Evolutionary conservation across 1,140 invertebrate species (phyloP), one percentile per base, ranked within the genome.

Genomic region (Harlomillsia oculata): DNA sequence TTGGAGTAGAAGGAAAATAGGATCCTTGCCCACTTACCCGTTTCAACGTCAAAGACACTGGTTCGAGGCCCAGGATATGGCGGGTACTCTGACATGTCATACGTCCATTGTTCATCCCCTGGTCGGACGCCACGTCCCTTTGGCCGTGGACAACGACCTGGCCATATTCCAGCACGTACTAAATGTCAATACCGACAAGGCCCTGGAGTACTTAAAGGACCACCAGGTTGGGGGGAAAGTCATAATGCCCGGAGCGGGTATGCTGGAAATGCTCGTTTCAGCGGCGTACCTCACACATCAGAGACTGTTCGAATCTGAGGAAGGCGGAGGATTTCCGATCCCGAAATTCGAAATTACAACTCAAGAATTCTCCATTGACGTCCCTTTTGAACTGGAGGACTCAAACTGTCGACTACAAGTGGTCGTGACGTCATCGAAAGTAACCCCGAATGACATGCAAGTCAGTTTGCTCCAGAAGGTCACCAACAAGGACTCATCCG

Each of bases 201-300:
- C n/a, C n/a, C 44, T 61, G n/a, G 34, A 23, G 0, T 61, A 55
- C 11, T 36, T 61, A 8, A 51, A 53, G 20, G 59, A 61, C 23
- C 59, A 61, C 41, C 26, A 40, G 18, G 51, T 61, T 2, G 59
- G 34, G 0, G 48, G 45, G 1, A 28, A 53, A 32, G 29, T 52
- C 9, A 44, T 61, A 5, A 28, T 61, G 11, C 59, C 59, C 1
- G 59, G 34, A 14, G 59, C 59, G 2, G 48, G 34, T 11, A 53
- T 43, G 14, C 45, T 61, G 25, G 59, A 61, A 53, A 28, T 50
- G 29, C 32, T 45, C 26, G 20, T 56, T n/a, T 25, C 37, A 13
- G 41, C 48, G 2, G 48, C 48, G n/a, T n/a, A n/a, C n/a, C n/a
- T n/a, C n/a, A n/a, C n/a, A n/a, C n/a, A n/a, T n/a, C n/a, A n/a